Conservation (phyloP, 2,797 vertebrate genomes). For the Limnodromus scolopaceus region DNA sequence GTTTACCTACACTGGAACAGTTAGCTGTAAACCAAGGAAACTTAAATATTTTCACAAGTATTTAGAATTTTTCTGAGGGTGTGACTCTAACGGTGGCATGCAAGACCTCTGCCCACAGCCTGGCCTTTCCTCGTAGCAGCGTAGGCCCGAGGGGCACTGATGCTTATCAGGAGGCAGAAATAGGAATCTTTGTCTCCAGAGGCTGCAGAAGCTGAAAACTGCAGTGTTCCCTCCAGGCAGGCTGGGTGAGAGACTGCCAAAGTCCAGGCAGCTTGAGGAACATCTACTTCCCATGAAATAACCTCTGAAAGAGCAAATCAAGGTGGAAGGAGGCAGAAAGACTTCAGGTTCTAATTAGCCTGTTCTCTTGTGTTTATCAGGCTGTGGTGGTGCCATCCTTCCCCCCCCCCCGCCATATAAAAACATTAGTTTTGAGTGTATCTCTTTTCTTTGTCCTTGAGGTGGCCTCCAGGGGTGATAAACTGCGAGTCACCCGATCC, state of each 20-base stretch:
- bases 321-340: neutral
- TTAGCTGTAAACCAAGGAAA: neutral
- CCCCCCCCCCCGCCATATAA: constrained; percentile 69
- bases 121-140: neutral
- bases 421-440: constrained; percentile 90
- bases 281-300: neutral
- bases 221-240: neutral
- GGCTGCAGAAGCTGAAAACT: constrained; percentile 13
- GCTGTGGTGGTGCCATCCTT: neutral
- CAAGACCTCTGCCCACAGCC: constrained; percentile 7
- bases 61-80: neutral
- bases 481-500: constrained; percentile 94
- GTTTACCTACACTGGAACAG: neutral
- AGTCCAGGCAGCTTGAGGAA: neutral
- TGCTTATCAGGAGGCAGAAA: neutral
- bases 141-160: neutral
- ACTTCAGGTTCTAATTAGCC: neutral
- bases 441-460: constrained; percentile 91
- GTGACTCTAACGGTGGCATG: neutral
- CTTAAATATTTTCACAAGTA: neutral
- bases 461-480: constrained; percentile 91
- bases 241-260: neutral
- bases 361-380: neutral
- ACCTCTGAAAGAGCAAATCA: neutral
- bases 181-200: constrained; percentile 35